Conservation (phyloP, 1,140 invertebrate genomes). For the Drosophila melanogaster region DNA sequence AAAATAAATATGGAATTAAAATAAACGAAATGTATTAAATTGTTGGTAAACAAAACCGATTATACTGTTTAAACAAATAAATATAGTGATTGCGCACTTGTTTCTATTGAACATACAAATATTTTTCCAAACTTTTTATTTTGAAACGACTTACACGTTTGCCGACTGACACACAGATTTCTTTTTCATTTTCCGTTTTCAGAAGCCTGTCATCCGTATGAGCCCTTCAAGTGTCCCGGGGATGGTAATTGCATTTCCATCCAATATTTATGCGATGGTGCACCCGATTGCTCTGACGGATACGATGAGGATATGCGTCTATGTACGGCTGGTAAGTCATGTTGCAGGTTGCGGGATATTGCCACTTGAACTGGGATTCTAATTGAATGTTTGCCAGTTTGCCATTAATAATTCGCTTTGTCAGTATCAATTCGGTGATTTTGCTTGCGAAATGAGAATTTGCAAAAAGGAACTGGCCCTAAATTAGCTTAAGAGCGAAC, state of each 20-base stretch:
- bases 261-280: conserved; percentile 97
- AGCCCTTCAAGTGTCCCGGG: conserved; percentile 97
- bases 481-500: background rate
- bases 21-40: conserved; percentile 24
- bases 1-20: conserved; percentile 4
- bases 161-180: background rate
- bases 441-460: conserved; percentile 3
- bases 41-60: conserved; percentile 29
- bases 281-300: conserved; percentile 96
- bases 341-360: conserved; percentile 3
- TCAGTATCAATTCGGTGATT: background rate
- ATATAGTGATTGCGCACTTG: background rate
- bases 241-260: conserved; percentile 96
- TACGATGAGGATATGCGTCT: conserved; percentile 93
- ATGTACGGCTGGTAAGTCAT: conserved; percentile 94
- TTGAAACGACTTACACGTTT: background rate
- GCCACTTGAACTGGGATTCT: conserved; percentile 6
- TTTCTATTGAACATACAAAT: background rate
- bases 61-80: conserved; percentile 12
- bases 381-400: conserved; percentile 35
- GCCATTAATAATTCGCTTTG: conserved; percentile 41
- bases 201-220: conserved; percentile 93
- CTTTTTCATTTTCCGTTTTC: conserved; percentile 53
- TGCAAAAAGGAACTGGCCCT: background rate
- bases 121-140: no score